Base-by-base conservation (phyloP, 1,140 invertebrate genomes). In the Lineus longissimus region DNA sequence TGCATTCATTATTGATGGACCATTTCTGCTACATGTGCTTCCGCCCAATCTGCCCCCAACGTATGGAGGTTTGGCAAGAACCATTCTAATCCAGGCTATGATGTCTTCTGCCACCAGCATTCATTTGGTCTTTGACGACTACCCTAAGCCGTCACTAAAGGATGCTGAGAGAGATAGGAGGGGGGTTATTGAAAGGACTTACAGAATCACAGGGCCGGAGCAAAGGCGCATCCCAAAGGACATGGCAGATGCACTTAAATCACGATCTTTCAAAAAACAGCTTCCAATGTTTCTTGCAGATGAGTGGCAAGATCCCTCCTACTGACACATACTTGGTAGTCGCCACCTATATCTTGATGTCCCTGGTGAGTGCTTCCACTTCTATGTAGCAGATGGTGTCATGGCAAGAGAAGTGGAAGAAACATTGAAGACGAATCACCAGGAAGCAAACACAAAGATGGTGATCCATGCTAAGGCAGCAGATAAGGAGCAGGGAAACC, bases 381-480 rank as follows among this genome's bases (percentile, higher is more conserved):
- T 33, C 55, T 2, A 25, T 22, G 25, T 19, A 41, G 17, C 25
- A 22, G 7, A 54, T 19, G 2, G 30, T 9, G 29, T 40, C 13
- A 40, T 61, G 1, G 54, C 2, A 7, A 15, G 22, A 19, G 25
- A 19, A 7, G 40, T 2, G 15, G 25, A 25, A 59, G 31, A 51
- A 7, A n/a, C 4, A 23, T n/a, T 51, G 47, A 30, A 19, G 0
- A 60, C 56, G 17, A 55, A 55, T 15, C 63, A 64, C 30, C 43
- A 60, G 2, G 56, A 64, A 40, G 58, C 63, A 17, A 57, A 64
- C 36, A 61, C 63, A 11, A 58, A 57, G 25, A 40, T 61, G 17
- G 22, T 31, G 6, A 51, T 25, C 7, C 63, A 64, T 60, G 13
- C 56, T 17, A 6, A 41, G n/a, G 22, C 58, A 29, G 23, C 23